phyloP scores from a whole-genome alignment of 1,140 invertebrate genomes.

The Drosophila nigromelanica region DNA sequence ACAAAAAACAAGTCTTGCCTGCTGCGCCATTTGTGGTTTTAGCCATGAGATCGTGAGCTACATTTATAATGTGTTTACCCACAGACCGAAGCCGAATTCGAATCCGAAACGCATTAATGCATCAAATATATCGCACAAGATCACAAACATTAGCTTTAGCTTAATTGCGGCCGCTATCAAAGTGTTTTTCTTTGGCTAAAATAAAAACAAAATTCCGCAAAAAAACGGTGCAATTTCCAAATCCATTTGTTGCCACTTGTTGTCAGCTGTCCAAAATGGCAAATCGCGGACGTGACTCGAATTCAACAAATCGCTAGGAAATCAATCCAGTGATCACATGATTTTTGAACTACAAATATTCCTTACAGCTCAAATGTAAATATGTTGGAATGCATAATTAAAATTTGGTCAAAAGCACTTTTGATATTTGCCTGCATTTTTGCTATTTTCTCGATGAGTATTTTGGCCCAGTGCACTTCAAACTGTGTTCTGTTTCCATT shows the following conservation, averaged over 20 bases:
- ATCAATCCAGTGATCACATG: background rate
- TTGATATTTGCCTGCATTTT: too few species aligned
- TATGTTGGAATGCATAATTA: too few species aligned
- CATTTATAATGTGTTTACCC: slow-evolving; percentile 50
- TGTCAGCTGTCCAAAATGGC: slow-evolving; percentile 23
- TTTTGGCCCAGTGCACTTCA: background rate
- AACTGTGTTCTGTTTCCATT: background rate
- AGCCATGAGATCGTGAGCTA: slow-evolving; percentile 67
- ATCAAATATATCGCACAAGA: slow-evolving; percentile 70
- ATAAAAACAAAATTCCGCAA: background rate
- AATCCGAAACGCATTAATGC: slow-evolving; percentile 62
- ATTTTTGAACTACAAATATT: background rate
- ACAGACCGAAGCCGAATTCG: slow-evolving; percentile 26
- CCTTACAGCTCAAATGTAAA: too few species aligned
- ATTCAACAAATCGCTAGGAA: slow-evolving; percentile 5
- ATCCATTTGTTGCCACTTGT: slow-evolving; percentile 7
- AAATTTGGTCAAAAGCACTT: too few species aligned
- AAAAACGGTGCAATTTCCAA: slow-evolving; percentile 17
- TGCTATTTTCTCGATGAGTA: too few species aligned
- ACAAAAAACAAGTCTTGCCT: slow-evolving; percentile 35
- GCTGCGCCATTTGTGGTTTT: slow-evolving; percentile 40
- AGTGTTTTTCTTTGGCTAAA: slow-evolving; percentile 30
- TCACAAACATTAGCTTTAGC: slow-evolving; percentile 25
- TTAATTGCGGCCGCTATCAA: slow-evolving; percentile 48
- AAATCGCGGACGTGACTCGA: slow-evolving; percentile 26